These are phyloP conservation scores for Fopius arisanus DNA, from an alignment of 1,140 invertebrate genomes.

Conservation along the genomic window DNA sequence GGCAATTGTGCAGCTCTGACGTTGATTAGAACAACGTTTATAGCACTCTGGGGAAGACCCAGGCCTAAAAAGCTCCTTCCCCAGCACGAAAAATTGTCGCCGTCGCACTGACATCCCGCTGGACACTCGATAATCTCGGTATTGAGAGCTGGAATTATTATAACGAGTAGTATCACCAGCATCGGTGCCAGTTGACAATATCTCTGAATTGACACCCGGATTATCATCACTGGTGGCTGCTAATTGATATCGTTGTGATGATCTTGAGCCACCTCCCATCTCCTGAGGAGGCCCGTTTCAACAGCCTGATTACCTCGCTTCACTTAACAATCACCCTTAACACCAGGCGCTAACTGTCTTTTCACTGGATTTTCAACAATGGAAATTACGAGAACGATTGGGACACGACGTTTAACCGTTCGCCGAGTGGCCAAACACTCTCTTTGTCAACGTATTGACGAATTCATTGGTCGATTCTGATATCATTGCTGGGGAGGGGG, in stretches of 20 bases:
- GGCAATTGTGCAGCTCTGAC: constrained; percentile 38
- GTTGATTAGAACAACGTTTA: constrained; percentile 37
- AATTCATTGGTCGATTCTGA: constrained; percentile 11
- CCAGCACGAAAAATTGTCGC: constrained; percentile 40
- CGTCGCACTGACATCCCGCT: constrained; percentile 46
- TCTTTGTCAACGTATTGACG: constrained; percentile 12
- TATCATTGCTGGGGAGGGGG: constrained; percentile 5
- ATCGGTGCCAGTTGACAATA: constrained; percentile 40
- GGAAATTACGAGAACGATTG: not conserved
- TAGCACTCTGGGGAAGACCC: constrained; percentile 29
- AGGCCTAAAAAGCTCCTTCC: constrained; percentile 42
- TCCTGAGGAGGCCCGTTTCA: constrained; percentile 37
- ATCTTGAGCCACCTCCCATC: constrained; percentile 45
- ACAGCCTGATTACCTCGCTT: too few relatives aligned
- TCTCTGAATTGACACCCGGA: constrained; percentile 54
- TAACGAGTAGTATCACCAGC: constrained; percentile 46
- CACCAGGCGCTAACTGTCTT: too few relatives aligned
- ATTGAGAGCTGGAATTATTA: not conserved
- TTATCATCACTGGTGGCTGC: constrained; percentile 56
- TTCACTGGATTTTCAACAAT: not conserved
- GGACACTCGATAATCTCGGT: constrained; percentile 38
- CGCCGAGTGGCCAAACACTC: constrained; percentile 25
- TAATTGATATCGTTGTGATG: constrained; percentile 40
- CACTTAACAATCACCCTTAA: too few relatives aligned
- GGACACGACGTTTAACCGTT: constrained; percentile 24